phyloP scores from a whole-genome alignment of 2,797 vertebrate species.

The Myotis findleyi region DNA sequence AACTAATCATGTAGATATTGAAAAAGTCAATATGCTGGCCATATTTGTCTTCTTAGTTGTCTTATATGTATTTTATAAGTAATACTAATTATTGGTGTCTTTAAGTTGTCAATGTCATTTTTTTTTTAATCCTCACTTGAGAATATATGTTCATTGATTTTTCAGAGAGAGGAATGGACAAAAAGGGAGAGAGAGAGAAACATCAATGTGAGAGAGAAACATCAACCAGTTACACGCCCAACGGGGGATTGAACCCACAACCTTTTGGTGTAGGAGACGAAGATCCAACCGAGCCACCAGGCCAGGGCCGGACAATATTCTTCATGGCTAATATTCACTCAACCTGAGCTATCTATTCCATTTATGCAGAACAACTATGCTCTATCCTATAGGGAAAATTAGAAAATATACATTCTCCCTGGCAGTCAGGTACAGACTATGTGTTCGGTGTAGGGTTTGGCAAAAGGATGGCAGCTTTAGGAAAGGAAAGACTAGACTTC shows the following conservation, averaged over 20 bases:
- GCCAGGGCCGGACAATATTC: neutral
- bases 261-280: neutral
- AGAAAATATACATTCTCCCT: neutral
- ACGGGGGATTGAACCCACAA: neutral
- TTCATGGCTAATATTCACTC: neutral
- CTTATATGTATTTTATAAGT: neutral
- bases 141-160: neutral
- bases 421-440: neutral
- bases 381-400: neutral
- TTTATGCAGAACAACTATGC: neutral
- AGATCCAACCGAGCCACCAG: neutral
- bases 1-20: neutral
- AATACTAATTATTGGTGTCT: neutral
- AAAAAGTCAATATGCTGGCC: neutral
- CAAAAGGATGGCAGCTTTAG: neutral
- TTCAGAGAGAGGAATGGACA: neutral
- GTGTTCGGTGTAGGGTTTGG: neutral
- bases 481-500: neutral
- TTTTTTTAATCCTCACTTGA: neutral
- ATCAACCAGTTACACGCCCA: neutral
- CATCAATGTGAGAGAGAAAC: neutral
- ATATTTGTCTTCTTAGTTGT: neutral
- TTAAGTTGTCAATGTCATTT: neutral
- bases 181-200: neutral
- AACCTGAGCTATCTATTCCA: neutral